Evolutionary conservation across 2,797 vertebrate genomes (phyloP).

Genomic region (Sebastolobus altivelis): DNA sequence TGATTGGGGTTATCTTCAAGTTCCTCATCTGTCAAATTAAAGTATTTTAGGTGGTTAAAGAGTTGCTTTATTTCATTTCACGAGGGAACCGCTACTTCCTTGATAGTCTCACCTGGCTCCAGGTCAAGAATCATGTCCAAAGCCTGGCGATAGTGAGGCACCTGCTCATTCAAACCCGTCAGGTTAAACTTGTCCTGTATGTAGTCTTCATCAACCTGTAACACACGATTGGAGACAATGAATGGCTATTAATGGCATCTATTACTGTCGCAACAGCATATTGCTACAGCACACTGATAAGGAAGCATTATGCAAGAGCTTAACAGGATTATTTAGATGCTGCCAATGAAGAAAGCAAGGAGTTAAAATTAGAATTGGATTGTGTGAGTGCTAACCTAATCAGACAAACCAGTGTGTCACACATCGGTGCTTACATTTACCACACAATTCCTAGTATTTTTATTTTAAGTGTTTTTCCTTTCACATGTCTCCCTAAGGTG

Average conservation of each 20-base stretch:
- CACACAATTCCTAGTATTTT: conserved; percentile 4
- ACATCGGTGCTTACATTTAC: not conserved
- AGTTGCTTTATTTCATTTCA: not conserved
- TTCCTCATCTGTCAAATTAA: conserved; percentile 88
- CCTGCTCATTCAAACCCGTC: conserved; percentile 94
- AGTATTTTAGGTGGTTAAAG: not conserved
- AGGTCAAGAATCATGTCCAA: conserved; percentile 96
- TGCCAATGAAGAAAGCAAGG: conserved; percentile 30
- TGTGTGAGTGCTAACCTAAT: not conserved
- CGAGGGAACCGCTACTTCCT: not conserved
- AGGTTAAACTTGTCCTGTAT: conserved; percentile 97
- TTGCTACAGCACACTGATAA: conserved; percentile 5
- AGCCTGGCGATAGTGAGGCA: conserved; percentile 94
- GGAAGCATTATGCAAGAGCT: conserved; percentile 48
- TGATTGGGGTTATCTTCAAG: conserved; percentile 96
- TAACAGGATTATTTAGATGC: conserved; percentile 55
- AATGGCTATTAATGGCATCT: conserved; percentile 30
- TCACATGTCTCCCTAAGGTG: not conserved
- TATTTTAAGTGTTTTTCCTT: conserved; percentile 11
- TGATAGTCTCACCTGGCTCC: conserved; percentile 87
- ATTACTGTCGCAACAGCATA: conserved; percentile 21
- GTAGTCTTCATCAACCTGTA: conserved; percentile 94
- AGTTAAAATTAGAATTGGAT: conserved; percentile 51
- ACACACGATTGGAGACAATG: conserved; percentile 1
- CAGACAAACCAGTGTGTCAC: not conserved